Base-by-base conservation (phyloP, 2,888 invertebrate species). In the Dicyrtoma fusca region DNA sequence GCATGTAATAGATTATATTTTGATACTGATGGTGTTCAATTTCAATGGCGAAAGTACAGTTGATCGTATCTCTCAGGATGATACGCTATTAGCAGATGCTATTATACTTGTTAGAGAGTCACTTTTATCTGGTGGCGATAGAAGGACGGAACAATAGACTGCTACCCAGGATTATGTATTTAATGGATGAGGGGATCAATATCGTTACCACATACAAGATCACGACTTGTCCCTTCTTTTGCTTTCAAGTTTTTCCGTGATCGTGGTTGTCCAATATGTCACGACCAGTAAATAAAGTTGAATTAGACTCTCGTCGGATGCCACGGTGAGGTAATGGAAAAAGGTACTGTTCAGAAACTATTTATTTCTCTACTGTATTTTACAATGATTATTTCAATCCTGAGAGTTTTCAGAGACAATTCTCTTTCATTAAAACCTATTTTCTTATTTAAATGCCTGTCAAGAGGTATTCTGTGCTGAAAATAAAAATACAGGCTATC, bases 211-310 rank as follows among this genome's bases (percentile, higher is more conserved):
- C 75, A 74, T 69, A 74, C 69, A 65, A 70, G 70, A 77, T 77
- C 77, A 77, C 77, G 77, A 77, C 74, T 77, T 72, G 73, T 71
- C 75, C 73, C 71, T 63, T 74, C 76, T 70, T 75, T 8, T 34
- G 68, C 49, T 71, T 66, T 73, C 63, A 71, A 72, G 49, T 69
- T 70, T 73, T 73, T 75, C 74, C 77, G 74, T 75, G 75, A 77
- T 75, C 75, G 74, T 77, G 74, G 73, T 71, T 70, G 73, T 69
- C 73, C 75, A 75, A 77, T 77, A 77, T 77, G 75, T 75, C 77
- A 77, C 77, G 77, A 77, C 70, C 74, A 55, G 68, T 61, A 71
- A 66, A 66, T 69, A 66, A 63, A 73, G 73, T 66, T 49, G 70
- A 70, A 55, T 75, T 5, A 34, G 34, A 34, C 34, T 34, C 34